Conservation (phyloP, 2,797 vertebrate genomes). For the Onychomys leucogaster region DNA sequence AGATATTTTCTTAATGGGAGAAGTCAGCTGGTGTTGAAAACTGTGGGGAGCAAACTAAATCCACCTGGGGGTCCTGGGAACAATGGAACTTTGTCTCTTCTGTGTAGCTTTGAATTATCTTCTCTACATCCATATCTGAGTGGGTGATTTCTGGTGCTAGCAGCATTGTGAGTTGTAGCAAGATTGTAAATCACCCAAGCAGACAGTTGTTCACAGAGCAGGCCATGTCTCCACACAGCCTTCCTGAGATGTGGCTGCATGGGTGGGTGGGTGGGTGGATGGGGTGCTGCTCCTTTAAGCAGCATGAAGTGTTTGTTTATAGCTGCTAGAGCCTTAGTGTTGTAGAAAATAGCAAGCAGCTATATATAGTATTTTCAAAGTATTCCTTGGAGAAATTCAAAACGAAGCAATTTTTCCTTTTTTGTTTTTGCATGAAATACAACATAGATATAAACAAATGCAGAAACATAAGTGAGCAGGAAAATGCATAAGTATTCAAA, state of each 20-base stretch:
- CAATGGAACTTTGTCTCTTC: slow-evolving; percentile 29
- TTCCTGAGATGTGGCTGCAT: neutral
- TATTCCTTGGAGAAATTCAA: neutral
- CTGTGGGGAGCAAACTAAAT: slow-evolving; percentile 20
- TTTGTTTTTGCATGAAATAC: neutral
- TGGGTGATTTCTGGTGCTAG: slow-evolving; percentile 70
- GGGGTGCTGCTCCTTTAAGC: neutral
- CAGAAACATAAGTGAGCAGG: neutral
- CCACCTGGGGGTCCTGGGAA: neutral
- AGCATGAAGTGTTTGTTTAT: slow-evolving; percentile 52
- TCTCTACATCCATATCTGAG: slow-evolving; percentile 65
- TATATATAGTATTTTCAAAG: neutral
- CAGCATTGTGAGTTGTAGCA: slow-evolving; percentile 73
- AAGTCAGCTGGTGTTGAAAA: slow-evolving; percentile 51
- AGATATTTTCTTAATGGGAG: slow-evolving; percentile 23
- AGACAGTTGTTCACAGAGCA: slow-evolving; percentile 69
- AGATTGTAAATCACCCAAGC: slow-evolving; percentile 60
- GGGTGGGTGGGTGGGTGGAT: neutral
- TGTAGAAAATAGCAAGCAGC: slow-evolving; percentile 28
- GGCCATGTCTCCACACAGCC: slow-evolving; percentile 55
- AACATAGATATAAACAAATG: slow-evolving; percentile 1
- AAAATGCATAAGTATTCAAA: neutral
- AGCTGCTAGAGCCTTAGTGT: slow-evolving; percentile 5
- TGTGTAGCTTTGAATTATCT: slow-evolving; percentile 50
- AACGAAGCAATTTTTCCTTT: neutral